A percentile compares a stretch with the other conserved stretches of the same genome.
These are phyloP conservation scores for Salminus brasiliensis DNA, from an alignment of 2,113 vertebrate species.

Conservation along the genomic window DNA sequence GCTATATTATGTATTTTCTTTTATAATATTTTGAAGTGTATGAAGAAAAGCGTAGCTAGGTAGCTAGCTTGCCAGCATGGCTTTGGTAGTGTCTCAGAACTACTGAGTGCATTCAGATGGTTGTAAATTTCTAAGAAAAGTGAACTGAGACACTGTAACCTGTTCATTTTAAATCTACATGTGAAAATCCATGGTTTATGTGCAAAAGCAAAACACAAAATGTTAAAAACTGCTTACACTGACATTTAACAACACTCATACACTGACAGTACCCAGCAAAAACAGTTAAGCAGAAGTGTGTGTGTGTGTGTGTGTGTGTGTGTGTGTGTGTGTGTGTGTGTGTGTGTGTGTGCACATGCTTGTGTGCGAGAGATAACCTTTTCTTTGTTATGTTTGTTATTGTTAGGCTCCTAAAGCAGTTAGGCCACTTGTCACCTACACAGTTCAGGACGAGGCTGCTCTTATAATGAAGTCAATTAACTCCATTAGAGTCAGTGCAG, in stretches of 20 bases:
- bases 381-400: slow-evolving; percentile 15
- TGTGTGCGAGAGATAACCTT: neutral
- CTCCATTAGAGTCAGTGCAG: slow-evolving; percentile 17
- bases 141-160: too few species aligned
- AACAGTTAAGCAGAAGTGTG: neutral
- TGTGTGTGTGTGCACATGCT: neutral
- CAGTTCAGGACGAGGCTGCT: slow-evolving; percentile 15
- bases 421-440: slow-evolving; percentile 38
- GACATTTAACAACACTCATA: neutral
- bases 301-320: neutral
- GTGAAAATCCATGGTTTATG: too few species aligned
- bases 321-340: neutral
- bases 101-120: too few species aligned
- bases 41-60: too few species aligned
- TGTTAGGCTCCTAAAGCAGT: slow-evolving; percentile 19
- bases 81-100: too few species aligned
- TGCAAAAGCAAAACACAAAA: too few species aligned
- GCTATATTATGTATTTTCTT: too few species aligned
- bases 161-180: too few species aligned
- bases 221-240: neutral
- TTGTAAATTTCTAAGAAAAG: too few species aligned
- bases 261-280: neutral
- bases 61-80: too few species aligned
- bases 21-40: too few species aligned
- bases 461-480: slow-evolving; percentile 24